Evolutionary conservation across 2,888 invertebrate species (phyloP), one percentile per base, ranked within the genome.

Genomic region (Pristionchus fissidentatus): DNA sequence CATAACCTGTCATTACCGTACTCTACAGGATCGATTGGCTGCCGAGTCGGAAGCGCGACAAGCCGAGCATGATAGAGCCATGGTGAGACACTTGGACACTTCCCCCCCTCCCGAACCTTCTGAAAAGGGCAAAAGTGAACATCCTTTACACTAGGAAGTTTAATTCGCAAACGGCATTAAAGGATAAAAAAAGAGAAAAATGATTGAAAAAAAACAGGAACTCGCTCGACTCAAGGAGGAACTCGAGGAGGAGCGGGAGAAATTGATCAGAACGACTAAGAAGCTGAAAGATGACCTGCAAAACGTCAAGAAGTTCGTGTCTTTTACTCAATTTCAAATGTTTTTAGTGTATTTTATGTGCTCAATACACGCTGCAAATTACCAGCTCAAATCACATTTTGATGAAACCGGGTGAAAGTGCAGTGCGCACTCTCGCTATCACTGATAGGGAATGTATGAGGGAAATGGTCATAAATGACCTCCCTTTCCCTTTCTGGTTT

Each of bases 241-340:
- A 87, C 88, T 93, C 77, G 93, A 93, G 87, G 92, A 92, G 60
- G 93, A 93, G 84, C 92, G 93, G 84, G 89, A 90, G 35, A 93
- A 93, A 84, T 87, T 93, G 88, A 93, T 93, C 84, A 85, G 90
- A 29, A 92, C 93, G 70, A 92, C 93, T n/a, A 89, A 91, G 62
- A 93, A 93, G 82, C 90, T 93, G 85, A 92, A 92, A 84, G 92
- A 92, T 80, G 93, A 93, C 85, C 92, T 93, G 87, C 87, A 88
- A 77, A 88, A 88, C 73, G 88, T 90, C 15, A 90, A 90, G 81
- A 87, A 87, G 89, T 89, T 35, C 60, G 80, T 4, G 29, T 15
- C 8, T 22, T 19, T 32, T 7, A 29, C n/a, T 29, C 38, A 29
- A 10, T 46, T 15, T 46, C 46, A 46, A 46, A 1, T n/a, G 29